Base-by-base conservation (phyloP, 2,113 vertebrate genomes). In the Antennarius striatus region DNA sequence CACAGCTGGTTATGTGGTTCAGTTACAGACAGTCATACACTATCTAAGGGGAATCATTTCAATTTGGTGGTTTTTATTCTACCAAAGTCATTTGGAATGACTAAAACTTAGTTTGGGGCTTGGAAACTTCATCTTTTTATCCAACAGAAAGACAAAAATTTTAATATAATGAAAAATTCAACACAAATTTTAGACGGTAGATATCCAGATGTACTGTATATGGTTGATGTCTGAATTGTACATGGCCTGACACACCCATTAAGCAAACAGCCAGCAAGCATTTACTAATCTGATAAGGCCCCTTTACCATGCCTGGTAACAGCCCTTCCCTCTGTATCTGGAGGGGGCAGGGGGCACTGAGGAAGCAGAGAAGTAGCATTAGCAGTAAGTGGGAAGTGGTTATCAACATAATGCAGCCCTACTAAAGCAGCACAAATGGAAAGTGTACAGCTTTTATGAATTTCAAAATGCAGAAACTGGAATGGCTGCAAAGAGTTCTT, bases 221-320 rank as follows among this genome's bases (percentile, higher is more conserved):
- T 3, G 32, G 32, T 36, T 3, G 11, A 14, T 59, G 10, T 52
- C 22, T 60, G 39, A 56, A 68, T 4, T 45, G 28, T 10, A 36
- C 22, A 61, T 58, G 56, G 42, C 22, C 50, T 4, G 40, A 72
- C 30, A 14, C 9, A 58, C 16, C 29, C 6, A 61, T 56, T 14
- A 28, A 45, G 10, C 63, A 15, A 64, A 71, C 14, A 50, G 8
- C 42, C 50, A 46, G 28, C 47, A 43, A 55, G 9, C 56, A 51
- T 62, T 70, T 51, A 47, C 43, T 70, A 71, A 80, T 60, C 15
- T 48, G 70, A 63, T 81, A 56, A 58, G 36, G 39, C 5, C 65
- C 66, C 51, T 75, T 50, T 58, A 86, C 75, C 48, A 86, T 77
- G 16, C 14, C 17, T 54, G 29, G 42, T 56, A 66, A 56, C 63